A percentile compares a stretch with the other conserved stretches of the same genome.
Evolutionary conservation across 2,888 invertebrate species (phyloP).

Genomic region (Sarcophaga carnaria): DNA sequence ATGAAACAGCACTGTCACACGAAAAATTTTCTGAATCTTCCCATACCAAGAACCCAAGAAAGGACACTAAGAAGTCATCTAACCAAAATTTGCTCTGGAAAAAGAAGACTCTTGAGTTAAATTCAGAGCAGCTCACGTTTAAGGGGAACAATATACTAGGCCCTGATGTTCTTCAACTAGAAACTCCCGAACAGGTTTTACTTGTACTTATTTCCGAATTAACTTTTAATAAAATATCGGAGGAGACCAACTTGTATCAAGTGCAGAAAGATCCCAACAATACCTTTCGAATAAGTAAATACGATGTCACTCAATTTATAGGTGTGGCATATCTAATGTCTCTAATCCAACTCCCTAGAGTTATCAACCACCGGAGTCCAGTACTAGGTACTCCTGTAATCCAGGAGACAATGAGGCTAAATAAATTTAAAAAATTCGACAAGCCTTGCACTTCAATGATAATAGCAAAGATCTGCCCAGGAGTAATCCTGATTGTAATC

Average conservation of each 20-base stretch:
- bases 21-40: slow-evolving; percentile 23
- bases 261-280: slow-evolving; percentile 61
- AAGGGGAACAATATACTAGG: slow-evolving; percentile 17
- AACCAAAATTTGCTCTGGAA: slow-evolving; percentile 24
- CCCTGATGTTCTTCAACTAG: slow-evolving; percentile 18
- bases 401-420: slow-evolving; percentile 34
- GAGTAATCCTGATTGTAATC: slow-evolving; percentile 51
- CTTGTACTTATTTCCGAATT: slow-evolving; percentile 30
- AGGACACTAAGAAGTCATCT: slow-evolving; percentile 15
- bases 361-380: slow-evolving; percentile 61
- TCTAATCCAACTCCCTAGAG: slow-evolving; percentile 57
- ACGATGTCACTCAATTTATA: slow-evolving; percentile 58
- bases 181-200: slow-evolving; percentile 28
- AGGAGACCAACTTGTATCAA: slow-evolving; percentile 56
- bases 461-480: slow-evolving; percentile 45
- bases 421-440: too few relatives aligned
- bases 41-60: slow-evolving; percentile 16
- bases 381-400: slow-evolving; percentile 56
- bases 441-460: background rate
- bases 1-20: slow-evolving; percentile 21
- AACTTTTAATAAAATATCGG: slow-evolving; percentile 40
- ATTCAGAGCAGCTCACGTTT: slow-evolving; percentile 44
- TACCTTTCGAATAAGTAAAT: slow-evolving; percentile 50
- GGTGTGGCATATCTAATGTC: slow-evolving; percentile 58
- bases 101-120: slow-evolving; percentile 36